Base-by-base conservation (phyloP, 2,113 vertebrate genomes). In the Ibidorhyncha struthersii region DNA sequence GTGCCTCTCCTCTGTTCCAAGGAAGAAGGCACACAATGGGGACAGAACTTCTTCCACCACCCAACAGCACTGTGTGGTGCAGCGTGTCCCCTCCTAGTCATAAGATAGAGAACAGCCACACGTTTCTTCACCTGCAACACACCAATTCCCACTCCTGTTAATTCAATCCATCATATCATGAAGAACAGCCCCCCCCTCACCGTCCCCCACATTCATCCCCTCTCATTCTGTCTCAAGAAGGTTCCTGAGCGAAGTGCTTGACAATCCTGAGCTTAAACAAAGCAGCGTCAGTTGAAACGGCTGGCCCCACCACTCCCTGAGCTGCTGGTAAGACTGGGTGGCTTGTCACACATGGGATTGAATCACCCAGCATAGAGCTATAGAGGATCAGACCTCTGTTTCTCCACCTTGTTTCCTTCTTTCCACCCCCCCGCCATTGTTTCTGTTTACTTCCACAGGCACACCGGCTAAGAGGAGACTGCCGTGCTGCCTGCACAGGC, bases 401-500 rank as follows among this genome's bases (percentile, higher is more conserved):
- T 65, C 23, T 12, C 15, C 16, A 69, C 5, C 9, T 14, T 10
- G 12, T 11, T 61, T 66, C 18, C 29, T 36, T 53, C 11, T 19
- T 26, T 38, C 1, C 4, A 12, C 4, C 14, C 12, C 20, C 16
- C 6, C 23, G 3, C 1, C 16, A 4, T 9, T 34, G 8, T 45
- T 36, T 52, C 14, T 18, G 26, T 77, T 38, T 14, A 38, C 10
- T 84, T 82, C 40, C 36, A 61, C 38, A 69, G 69, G 27, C n/a
- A 59, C 34, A 43, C 4, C 1, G 1, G 25, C n/a, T 9, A 38
- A 19, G 29, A 71, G 45, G 15, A 62, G 23, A 40, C n/a, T 32
- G 11, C 15, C 23, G 23, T 34, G 59, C 50, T 4, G 0, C 45
- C 70, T 38, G 19, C 41, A 58, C 29, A 30, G 3, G 38, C 4